A percentile compares a stretch with the other conserved stretches of the same genome.
phyloP scores from a whole-genome alignment of 2,797 vertebrate species.

The Sparus aurata region DNA sequence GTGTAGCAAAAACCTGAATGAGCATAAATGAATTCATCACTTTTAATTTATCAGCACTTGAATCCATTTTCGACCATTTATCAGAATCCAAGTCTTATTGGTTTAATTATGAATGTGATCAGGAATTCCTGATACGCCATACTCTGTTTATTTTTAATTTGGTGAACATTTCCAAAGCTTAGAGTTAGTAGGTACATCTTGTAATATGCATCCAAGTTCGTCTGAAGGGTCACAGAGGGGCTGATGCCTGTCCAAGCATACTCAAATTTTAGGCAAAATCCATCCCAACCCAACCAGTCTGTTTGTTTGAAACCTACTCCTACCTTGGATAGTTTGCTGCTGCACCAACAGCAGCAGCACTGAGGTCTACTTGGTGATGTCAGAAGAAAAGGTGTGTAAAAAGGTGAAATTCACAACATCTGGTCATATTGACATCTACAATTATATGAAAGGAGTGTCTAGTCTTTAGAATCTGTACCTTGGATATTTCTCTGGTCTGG shows the following conservation, averaged over 20 bases:
- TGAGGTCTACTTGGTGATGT: neutral
- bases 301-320: neutral
- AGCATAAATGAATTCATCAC: neutral
- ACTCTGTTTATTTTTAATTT: neutral
- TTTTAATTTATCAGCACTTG: neutral
- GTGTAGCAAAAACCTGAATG: too few species aligned
- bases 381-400: neutral
- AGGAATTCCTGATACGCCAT: neutral
- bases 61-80: neutral
- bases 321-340: neutral
- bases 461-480: neutral
- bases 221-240: neutral
- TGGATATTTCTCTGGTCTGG: neutral
- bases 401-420: too few species aligned
- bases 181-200: neutral
- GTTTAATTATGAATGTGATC: neutral
- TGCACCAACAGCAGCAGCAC: neutral
- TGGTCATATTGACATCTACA: too few species aligned
- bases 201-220: too few species aligned
- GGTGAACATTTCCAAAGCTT: neutral
- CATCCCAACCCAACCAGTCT: neutral
- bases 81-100: neutral
- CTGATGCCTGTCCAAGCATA: neutral
- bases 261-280: neutral
- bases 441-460: too few species aligned